Conservation (phyloP, 2,888 invertebrate species). For the Lepidocyrtoides sp. region DNA sequence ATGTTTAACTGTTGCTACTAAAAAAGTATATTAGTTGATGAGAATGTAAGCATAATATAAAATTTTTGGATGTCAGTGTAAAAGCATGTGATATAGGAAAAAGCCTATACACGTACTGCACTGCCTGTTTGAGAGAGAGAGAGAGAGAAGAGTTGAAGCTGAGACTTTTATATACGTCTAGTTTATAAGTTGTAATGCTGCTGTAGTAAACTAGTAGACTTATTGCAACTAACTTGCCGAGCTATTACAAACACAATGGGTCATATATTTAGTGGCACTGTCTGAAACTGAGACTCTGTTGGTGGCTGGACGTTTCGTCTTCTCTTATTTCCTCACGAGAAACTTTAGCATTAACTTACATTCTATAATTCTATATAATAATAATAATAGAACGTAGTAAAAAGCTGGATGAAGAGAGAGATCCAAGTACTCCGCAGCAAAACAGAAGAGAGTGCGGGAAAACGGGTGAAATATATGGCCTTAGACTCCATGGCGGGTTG, state of each 20-base stretch:
- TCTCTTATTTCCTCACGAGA: slow-evolving; percentile 52
- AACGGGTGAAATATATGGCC: slow-evolving; percentile 70
- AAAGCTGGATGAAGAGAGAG: slow-evolving; percentile 56
- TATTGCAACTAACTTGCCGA: slow-evolving; percentile 73
- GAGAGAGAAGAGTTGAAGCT: slow-evolving; percentile 45
- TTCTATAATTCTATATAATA: slow-evolving; percentile 51
- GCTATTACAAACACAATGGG: slow-evolving; percentile 77
- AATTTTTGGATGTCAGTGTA: background rate
- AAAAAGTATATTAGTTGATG: background rate
- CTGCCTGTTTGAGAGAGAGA: slow-evolving; percentile 1
- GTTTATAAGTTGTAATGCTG: slow-evolving; percentile 67
- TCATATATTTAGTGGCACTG: slow-evolving; percentile 74
- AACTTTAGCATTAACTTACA: slow-evolving; percentile 63
- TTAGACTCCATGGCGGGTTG: slow-evolving; percentile 72
- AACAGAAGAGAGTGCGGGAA: slow-evolving; percentile 43
- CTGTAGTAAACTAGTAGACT: slow-evolving; percentile 70
- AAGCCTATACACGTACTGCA: background rate
- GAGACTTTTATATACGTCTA: slow-evolving; percentile 41
- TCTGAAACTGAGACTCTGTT: slow-evolving; percentile 71
- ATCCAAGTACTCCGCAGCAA: background rate
- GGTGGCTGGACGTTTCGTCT: slow-evolving; percentile 53
- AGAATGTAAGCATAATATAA: background rate
- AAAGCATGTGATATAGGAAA: slow-evolving; percentile 5
- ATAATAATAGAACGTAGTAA: slow-evolving; percentile 57
- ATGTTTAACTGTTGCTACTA: background rate